Evolutionary conservation across 2,113 vertebrate genomes (phyloP), one percentile per base, ranked within the genome.

Genomic region (human): DNA sequence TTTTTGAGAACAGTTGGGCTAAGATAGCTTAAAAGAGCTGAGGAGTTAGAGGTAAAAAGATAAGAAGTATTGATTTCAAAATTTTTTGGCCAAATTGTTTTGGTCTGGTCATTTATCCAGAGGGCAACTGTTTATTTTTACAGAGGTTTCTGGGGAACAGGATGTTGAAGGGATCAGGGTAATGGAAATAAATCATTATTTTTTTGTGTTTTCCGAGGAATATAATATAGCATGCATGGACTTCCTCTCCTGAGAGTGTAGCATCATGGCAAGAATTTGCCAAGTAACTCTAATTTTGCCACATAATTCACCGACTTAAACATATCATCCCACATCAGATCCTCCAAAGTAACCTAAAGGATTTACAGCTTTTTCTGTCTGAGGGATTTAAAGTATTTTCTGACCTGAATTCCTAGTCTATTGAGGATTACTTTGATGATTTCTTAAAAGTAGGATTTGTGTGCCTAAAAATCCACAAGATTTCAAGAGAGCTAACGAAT

Each of bases 401-500:
- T 68, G 93, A 89, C 61, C 70, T 97, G 89, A 96, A 93, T 96
- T 97, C 88, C 72, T 91, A 52, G 55, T 94, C 89, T 93, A 76
- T 32, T 83, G 66, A 68, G 83, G 86, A 94, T 97, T 97, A 96
- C 82, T 81, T 82, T 86, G 59, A 97, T 64, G 92, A 79, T 97
- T 95, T 97, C 83, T 97, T 98, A 93, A 97, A 97, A 2, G 88
- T 92, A 75, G 92, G 88, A 95, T 96, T 92, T 84, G 48, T 95
- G 81, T 89, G 81, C 86, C 81, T 97, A 88, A 96, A 97, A 97
- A 43, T 48, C 59, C 76, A 87, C 38, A 90, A 82, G 35, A 72
- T 89, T 90, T 97, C 40, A 88, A 96, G 92, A 78, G 52, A 57
- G 45, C 61, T 94, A 73, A 90, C 22, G 85, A 68, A 96, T 97